A percentile compares a stretch with the other conserved stretches of the same genome.
Conservation (phyloP, 2,888 invertebrate genomes). For the Eutolmus rufibarbis region DNA sequence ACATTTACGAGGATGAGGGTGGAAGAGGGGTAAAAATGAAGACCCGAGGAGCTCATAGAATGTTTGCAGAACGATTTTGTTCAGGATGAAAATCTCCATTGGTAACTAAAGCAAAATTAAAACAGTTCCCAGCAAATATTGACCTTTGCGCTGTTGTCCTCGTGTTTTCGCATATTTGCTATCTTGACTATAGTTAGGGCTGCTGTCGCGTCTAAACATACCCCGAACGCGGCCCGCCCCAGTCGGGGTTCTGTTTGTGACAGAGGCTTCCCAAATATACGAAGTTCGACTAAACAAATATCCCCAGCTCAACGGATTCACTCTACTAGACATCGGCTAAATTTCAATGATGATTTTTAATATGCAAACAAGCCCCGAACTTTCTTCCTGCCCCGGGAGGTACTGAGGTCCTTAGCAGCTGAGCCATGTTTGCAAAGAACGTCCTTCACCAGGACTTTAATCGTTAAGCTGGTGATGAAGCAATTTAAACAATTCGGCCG, state of each 20-base stretch:
- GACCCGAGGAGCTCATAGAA: not conserved
- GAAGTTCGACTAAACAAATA: not conserved
- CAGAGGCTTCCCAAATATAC: not conserved
- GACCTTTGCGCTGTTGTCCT: not conserved
- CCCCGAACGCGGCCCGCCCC: not conserved
- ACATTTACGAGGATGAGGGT: not conserved
- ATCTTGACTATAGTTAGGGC: not conserved
- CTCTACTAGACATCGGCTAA: not conserved
- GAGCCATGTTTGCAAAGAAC: not conserved
- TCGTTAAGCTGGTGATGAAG: not conserved
- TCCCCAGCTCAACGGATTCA: not conserved
- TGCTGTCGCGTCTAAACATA: not conserved
- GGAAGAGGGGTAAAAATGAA: not conserved
- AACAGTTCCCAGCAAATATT: not conserved
- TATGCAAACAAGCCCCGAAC: slow-evolving; percentile 1
- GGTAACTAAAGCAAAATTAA: slow-evolving; percentile 1
- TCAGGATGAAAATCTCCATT: not conserved
- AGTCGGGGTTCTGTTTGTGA: not conserved
- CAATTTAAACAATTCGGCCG: not conserved
- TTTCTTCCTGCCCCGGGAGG: not conserved
- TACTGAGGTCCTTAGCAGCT: not conserved
- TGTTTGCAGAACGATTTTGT: not conserved
- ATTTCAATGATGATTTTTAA: slow-evolving; percentile 21
- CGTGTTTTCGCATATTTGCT: not conserved
- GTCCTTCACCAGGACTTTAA: not conserved